Conservation (phyloP, 2,888 invertebrate species). For the Ramazzottius varieornatus region DNA sequence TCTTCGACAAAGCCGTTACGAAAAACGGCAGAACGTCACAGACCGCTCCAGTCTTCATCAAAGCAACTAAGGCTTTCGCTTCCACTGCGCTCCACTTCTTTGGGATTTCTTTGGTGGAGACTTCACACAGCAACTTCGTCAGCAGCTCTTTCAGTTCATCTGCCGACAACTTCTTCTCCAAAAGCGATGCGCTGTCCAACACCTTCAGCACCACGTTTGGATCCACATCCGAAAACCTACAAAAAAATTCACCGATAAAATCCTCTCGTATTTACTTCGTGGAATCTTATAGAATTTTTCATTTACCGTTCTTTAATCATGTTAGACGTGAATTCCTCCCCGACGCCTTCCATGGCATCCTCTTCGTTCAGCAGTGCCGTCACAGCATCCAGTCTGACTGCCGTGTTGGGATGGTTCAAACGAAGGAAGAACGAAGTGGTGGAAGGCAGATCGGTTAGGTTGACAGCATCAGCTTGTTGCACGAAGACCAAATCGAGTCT, state of each 20-base stretch:
- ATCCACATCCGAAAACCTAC: not conserved
- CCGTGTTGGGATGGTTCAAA: constrained; percentile 40
- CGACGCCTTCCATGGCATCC: not conserved
- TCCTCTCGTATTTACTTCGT: no score
- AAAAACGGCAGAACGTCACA: not conserved
- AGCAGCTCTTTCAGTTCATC: not conserved
- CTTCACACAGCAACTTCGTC: not conserved
- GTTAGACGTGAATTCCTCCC: not conserved
- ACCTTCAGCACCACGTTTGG: not conserved
- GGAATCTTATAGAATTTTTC: no score
- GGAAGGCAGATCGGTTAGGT: not conserved
- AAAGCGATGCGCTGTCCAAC: not conserved
- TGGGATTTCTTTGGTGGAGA: not conserved
- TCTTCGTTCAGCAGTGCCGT: constrained; percentile 29
- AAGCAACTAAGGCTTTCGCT: not conserved
- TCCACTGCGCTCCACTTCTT: not conserved
- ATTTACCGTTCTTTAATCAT: not conserved
- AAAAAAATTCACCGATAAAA: no score
- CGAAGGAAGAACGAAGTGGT: constrained; percentile 33
- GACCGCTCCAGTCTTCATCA: not conserved
- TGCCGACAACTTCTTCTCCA: not conserved
- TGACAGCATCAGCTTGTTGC: not conserved
- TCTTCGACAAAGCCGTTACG: not conserved
- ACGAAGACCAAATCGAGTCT: not conserved
- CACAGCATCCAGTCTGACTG: constrained; percentile 39